These are phyloP conservation scores for Sarcophaga caerulescens DNA, from an alignment of 2,888 invertebrate genomes.

Conservation along the genomic window DNA sequence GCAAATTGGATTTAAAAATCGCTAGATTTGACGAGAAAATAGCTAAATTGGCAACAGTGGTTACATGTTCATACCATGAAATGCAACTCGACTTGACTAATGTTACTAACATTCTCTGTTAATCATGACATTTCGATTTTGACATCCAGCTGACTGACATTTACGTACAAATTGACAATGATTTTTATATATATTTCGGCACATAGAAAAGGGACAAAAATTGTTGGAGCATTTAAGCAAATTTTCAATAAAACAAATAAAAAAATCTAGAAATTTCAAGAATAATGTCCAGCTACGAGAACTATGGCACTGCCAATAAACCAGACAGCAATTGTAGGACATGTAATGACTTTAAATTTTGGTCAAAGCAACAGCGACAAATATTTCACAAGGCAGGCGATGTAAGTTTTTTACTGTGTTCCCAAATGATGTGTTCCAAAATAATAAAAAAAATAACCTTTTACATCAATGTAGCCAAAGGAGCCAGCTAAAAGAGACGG, in stretches of 20 bases:
- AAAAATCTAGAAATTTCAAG: slow-evolving; percentile 4
- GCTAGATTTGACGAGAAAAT: no score
- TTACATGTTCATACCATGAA: neutral
- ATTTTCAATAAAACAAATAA: slow-evolving; percentile 52
- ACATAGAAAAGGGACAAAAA: slow-evolving; percentile 38
- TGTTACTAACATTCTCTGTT: slow-evolving; percentile 15
- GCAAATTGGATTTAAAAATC: no score
- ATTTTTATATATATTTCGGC: slow-evolving; percentile 47
- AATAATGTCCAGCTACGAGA: slow-evolving; percentile 70
- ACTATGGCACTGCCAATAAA: slow-evolving; percentile 69
- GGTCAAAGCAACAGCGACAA: slow-evolving; percentile 85
- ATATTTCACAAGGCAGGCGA: slow-evolving; percentile 74
- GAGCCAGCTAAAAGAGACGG: slow-evolving; percentile 58
- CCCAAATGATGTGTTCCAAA: neutral
- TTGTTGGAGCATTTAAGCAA: slow-evolving; percentile 40
- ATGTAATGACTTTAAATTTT: slow-evolving; percentile 87
- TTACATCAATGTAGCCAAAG: slow-evolving; percentile 69
- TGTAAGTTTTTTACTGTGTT: slow-evolving; percentile 65
- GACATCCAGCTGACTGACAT: slow-evolving; percentile 46
- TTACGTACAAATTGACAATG: neutral
- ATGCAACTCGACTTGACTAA: neutral
- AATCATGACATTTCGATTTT: neutral
- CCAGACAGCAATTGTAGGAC: slow-evolving; percentile 84
- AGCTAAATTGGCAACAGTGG: no score
- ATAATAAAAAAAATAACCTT: neutral